These are phyloP conservation scores for Leptopilina syphax DNA, from an alignment of 2,888 invertebrate species.

Conservation along the genomic window DNA sequence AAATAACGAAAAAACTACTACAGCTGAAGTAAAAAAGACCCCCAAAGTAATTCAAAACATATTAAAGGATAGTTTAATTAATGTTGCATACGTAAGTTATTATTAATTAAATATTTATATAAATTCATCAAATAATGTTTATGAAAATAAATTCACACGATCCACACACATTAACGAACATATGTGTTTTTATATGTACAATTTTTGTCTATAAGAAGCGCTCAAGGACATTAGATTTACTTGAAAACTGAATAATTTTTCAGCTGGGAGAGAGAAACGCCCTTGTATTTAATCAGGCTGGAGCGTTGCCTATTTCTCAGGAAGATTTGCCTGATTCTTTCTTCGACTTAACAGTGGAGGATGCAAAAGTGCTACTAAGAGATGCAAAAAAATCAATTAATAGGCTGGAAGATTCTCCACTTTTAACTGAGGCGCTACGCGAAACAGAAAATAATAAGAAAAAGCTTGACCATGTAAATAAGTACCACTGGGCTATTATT, in stretches of 20 bases:
- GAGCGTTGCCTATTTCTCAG: conserved; percentile 78
- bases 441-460: conserved; percentile 80
- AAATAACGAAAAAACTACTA: conserved; percentile 1
- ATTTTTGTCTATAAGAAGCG: too few species aligned
- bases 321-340: conserved; percentile 92
- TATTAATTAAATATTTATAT: background rate
- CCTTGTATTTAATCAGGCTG: conserved; percentile 83
- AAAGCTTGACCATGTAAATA: conserved; percentile 80
- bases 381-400: conserved; percentile 83
- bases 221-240: too few species aligned
- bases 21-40: background rate
- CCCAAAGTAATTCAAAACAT: conserved; percentile 8
- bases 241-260: conserved; percentile 63
- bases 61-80: conserved; percentile 25
- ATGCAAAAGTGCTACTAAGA: conserved; percentile 86
- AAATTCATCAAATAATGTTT: too few species aligned
- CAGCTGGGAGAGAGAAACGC: conserved; percentile 88
- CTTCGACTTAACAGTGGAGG: conserved; percentile 90
- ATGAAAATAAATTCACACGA: too few species aligned
- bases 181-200: too few species aligned
- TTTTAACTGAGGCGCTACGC: conserved; percentile 83
- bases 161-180: too few species aligned
- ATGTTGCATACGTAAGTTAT: conserved; percentile 62
- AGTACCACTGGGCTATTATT: conserved; percentile 88
- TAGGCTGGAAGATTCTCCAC: conserved; percentile 83